These are phyloP conservation scores for Caenorhabditis japonica DNA, from an alignment of 2,888 invertebrate species.

Conservation along the genomic window DNA sequence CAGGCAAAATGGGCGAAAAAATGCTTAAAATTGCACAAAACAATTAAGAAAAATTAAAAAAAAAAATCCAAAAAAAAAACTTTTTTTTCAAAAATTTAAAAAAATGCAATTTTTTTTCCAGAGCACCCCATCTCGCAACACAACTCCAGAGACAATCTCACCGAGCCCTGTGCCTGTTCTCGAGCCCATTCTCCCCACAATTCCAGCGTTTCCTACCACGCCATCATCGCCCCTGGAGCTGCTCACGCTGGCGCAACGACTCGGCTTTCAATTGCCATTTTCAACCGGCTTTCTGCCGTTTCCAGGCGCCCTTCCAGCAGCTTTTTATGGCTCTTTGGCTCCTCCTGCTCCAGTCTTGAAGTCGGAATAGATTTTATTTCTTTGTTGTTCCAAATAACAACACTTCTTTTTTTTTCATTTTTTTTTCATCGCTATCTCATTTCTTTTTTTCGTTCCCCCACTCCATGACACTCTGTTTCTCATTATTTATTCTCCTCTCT, in stretches of 20 bases:
- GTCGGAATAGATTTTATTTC: conserved; percentile 7
- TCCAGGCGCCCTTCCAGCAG: neutral
- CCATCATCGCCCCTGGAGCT: conserved; percentile 33
- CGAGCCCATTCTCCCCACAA: conserved; percentile 2
- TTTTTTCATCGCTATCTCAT: conserved; percentile 19
- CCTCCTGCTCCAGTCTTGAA: conserved; percentile 3
- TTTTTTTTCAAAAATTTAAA: conserved; percentile 1
- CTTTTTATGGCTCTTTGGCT: conserved; percentile 17
- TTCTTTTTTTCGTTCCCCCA: neutral
- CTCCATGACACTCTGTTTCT: conserved; percentile 5
- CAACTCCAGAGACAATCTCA: conserved; percentile 29
- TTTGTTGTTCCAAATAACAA: neutral
- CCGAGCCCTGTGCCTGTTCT: neutral
- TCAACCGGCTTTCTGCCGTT: conserved; percentile 6
- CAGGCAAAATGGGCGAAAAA: too few relatives aligned
- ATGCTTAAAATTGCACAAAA: too few relatives aligned
- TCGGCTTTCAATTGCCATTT: conserved; percentile 32
- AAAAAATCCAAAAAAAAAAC: too few relatives aligned
- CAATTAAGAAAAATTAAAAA: too few relatives aligned
- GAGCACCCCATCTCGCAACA: conserved; percentile 33
- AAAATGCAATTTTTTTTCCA: too few relatives aligned
- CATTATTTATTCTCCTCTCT: conserved; percentile 15
- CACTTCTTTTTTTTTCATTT: too few relatives aligned
- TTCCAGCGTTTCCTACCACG: neutral
- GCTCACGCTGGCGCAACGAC: conserved; percentile 37